Base-by-base conservation (phyloP, 2,888 invertebrate species). In the Agrochola circellaris region DNA sequence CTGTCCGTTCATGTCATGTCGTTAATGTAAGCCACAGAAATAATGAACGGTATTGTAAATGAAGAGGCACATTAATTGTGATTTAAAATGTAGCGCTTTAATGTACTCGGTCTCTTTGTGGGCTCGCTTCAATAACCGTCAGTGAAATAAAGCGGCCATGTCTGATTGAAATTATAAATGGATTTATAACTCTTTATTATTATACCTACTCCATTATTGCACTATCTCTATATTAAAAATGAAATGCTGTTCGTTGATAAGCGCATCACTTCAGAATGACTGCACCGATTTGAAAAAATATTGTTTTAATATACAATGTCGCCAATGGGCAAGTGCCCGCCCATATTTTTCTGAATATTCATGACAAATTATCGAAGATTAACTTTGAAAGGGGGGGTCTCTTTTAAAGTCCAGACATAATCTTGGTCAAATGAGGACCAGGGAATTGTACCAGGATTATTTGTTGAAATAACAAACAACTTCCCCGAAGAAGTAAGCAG, bases 161-260 rank as follows among this genome's bases (percentile, higher is more conserved):
- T 58, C n/a, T 48, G 48, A 73, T 70, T 71, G 54, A 82, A 81
- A 82, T 77, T 62, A 48, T 67, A 74, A 75, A 75, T 67, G 45
- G 23, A 5, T 6, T 45, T 45, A 45, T 15, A 15, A 15, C 15
- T 15, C 0, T 15, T 45, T 45, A 15, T 5, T 45, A 15, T 13
- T 13, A 13, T 42, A 42, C 45, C 45, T 13, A 45, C 42, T 45
- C 13, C 11, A 45, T 45, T 45, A 45, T 2, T 45, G 42, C 42
- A 13, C 42, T 45, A 45, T 45, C 13, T 45, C 3, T 45, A 13
- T 13, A 45, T 45, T 45, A 13, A 13, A 45, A 13, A 45, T 45
- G 2, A 45, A 45, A 45, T 45, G 17, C 48, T 48, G 17, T 48
- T 48, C 48, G 2, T 48, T 20, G 48, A 20, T 17, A 20, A 48